Evolutionary conservation across 2,797 vertebrate species (phyloP), one percentile per base, ranked within the genome.

Genomic region (Manis crassicaudata): DNA sequence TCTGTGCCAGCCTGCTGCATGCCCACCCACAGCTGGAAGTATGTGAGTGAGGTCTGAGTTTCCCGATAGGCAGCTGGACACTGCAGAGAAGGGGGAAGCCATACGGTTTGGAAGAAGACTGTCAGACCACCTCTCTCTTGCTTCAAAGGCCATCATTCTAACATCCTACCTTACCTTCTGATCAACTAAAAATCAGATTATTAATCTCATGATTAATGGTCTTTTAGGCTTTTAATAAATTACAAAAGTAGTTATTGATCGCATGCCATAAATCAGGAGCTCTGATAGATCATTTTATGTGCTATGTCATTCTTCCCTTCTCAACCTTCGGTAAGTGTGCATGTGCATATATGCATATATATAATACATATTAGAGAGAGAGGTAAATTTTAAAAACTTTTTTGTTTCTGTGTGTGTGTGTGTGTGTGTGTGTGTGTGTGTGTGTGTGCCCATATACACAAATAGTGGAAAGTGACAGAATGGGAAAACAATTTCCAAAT

Each of bases 171-270:
- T 65, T 67, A 12, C 6, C 62, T 65, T 70, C 37, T 76, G 37
- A 76, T 29, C 5, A 95, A 81, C 32, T 88, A 84, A 95, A 80
- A 95, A 80, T 70, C 50, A 92, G 72, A 70, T 72, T 94, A 63
- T 73, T 81, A 73, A 73, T 77, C 62, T 11, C 58, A 81, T 65
- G 67, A 46, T 46, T 54, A 37, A 62, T 92, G 52, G 21, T 58
- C 81, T 92, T 94, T 92, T 72, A 97, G 56, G 68, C 32, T 77
- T 92, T n/a, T 35, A 88, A 65, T 72, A 88, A 50, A 83, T 82
- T 90, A 73, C 88, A 52, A 82, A 80, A 76, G 52, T 62, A 81
- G 29, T 88, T 82, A 70, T 62, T 89, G 60, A 43, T 92, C 29
- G 29, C 7, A 70, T 62, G 20, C 54, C 60, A 16, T 75, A 54